Evolutionary conservation across 2,113 vertebrate species (phyloP).

Genomic region (Limanda limanda): DNA sequence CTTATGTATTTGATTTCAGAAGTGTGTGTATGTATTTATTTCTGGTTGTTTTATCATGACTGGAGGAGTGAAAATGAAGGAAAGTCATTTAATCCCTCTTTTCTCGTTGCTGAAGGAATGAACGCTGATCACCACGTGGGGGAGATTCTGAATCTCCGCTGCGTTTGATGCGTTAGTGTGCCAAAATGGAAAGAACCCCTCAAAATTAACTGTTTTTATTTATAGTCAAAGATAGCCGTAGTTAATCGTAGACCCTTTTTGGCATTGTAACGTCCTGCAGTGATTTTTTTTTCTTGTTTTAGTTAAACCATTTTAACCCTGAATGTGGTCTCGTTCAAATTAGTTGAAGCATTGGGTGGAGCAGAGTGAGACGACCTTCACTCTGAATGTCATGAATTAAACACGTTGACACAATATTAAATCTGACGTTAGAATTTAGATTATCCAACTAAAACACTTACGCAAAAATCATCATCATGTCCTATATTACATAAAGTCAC

Average conservation of each 20-base stretch:
- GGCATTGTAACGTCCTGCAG: conserved; percentile 64
- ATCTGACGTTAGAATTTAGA: conserved; percentile 13
- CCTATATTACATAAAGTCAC: conserved; percentile 22
- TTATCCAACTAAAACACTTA: conserved; percentile 30
- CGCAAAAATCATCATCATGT: conserved; percentile 11
- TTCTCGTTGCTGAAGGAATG: conserved; percentile 77
- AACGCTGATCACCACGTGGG: conserved; percentile 48
- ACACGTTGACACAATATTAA: conserved; percentile 56
- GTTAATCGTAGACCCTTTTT: conserved; percentile 67
- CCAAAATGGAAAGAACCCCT: conserved; percentile 80
- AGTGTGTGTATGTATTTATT: conserved; percentile 86
- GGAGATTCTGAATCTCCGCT: conserved; percentile 77
- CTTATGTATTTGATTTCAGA: conserved; percentile 82
- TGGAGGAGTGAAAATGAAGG: conserved; percentile 73
- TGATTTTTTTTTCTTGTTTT: conserved; percentile 59
- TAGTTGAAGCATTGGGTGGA: conserved; percentile 49
- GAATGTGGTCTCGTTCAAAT: conserved; percentile 66
- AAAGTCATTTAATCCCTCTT: conserved; percentile 64
- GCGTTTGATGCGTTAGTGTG: conserved; percentile 73
- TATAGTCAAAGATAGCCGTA: conserved; percentile 75
- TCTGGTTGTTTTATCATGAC: conserved; percentile 76
- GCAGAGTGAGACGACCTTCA: conserved; percentile 25
- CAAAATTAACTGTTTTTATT: conserved; percentile 76
- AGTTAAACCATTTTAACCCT: conserved; percentile 69
- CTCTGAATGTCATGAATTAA: conserved; percentile 12